phyloP scores from a whole-genome alignment of 2,113 vertebrate species.

The Tragulus kanchil region DNA sequence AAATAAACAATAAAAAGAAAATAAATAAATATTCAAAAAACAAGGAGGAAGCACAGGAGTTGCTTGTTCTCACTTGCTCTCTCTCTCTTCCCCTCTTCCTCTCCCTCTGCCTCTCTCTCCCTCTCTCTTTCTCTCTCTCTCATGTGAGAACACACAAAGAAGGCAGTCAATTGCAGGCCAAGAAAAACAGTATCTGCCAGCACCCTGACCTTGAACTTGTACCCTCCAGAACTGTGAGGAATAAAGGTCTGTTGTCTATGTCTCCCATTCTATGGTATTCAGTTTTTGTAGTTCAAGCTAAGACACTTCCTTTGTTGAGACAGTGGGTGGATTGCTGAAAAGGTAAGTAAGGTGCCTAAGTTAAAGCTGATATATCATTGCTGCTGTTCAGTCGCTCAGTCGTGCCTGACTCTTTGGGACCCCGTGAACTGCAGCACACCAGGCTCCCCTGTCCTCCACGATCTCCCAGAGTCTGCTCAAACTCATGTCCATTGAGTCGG shows the following conservation, averaged over 20 bases:
- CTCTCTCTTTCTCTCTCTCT: neutral
- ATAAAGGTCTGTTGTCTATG: neutral
- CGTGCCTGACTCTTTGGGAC: neutral
- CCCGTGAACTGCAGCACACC: neutral
- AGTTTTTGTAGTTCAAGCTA: neutral
- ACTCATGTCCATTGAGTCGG: neutral
- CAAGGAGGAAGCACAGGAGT: neutral
- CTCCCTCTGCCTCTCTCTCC: too few species aligned
- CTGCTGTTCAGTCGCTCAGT: rapidly evolving
- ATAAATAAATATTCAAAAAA: neutral
- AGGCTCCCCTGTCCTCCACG: neutral
- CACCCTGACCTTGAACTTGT: neutral
- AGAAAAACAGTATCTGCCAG: neutral
- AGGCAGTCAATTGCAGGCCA: neutral
- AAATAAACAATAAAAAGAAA: neutral
- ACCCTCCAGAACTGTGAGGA: neutral
- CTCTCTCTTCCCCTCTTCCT: neutral
- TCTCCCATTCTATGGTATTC: neutral
- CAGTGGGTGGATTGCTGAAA: neutral
- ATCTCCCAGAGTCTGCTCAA: neutral
- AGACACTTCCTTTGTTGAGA: neutral
- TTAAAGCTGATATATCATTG: neutral
- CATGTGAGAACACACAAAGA: neutral
- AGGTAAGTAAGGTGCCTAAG: neutral
- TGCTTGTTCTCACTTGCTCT: rapidly evolving